A percentile compares a stretch with the other conserved stretches of the same genome.
These are phyloP conservation scores for Eupelmus urozonus DNA, from an alignment of 2,888 invertebrate genomes.

Conservation along the genomic window DNA sequence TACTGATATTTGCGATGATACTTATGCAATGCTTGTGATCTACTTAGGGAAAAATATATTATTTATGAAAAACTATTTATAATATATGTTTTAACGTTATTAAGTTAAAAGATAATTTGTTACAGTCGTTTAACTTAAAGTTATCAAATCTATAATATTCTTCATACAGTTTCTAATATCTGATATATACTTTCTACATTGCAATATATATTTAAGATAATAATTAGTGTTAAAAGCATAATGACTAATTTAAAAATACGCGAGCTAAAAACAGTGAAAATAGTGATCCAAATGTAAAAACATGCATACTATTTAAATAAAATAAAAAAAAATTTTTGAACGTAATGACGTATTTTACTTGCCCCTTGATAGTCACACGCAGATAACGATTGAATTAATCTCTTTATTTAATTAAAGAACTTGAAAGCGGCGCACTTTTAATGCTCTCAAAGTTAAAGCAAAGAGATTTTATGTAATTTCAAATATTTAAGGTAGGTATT, in stretches of 20 bases:
- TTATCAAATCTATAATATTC: constrained; percentile 25
- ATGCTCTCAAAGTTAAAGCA: neutral
- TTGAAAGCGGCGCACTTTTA: constrained; percentile 35
- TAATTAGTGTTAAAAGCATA: neutral
- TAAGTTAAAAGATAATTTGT: too few relatives aligned
- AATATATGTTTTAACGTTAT: too few relatives aligned
- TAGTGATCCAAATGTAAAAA: constrained; percentile 13
- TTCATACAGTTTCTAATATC: constrained; percentile 4
- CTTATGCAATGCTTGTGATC: constrained; percentile 37
- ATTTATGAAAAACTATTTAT: constrained; percentile 4
- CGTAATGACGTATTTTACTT: constrained; percentile 34
- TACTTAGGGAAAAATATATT: constrained; percentile 37
- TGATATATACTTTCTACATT: constrained; percentile 11
- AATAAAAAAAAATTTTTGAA: constrained; percentile 12
- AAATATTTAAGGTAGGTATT: neutral
- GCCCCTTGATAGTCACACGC: constrained; percentile 27
- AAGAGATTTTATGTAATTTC: constrained; percentile 19
- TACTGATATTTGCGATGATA: constrained; percentile 32
- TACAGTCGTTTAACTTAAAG: constrained; percentile 9
- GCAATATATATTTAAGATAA: constrained; percentile 17
- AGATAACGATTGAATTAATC: constrained; percentile 38
- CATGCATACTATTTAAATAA: constrained; percentile 26
- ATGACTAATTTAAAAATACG: constrained; percentile 12
- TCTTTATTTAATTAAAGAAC: constrained; percentile 37
- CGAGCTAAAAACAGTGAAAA: constrained; percentile 3